Conservation (phyloP, 2,113 vertebrate genomes). For the Plestiodon gilberti region DNA sequence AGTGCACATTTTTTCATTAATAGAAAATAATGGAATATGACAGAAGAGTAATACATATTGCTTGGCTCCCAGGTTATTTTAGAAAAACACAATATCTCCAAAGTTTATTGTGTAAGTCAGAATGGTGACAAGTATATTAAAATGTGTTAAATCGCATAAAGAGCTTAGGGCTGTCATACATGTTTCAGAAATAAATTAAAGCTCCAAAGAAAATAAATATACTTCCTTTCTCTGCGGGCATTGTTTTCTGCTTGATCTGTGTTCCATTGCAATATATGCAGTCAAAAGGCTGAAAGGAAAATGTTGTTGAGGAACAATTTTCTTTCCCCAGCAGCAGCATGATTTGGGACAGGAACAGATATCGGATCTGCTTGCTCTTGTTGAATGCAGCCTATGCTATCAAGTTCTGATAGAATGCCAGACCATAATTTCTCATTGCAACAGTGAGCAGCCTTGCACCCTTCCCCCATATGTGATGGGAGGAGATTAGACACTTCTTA, state of each 20-base stretch:
- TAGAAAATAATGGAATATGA: slow-evolving; percentile 48
- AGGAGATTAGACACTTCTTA: background rate
- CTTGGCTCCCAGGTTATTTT: slow-evolving; percentile 55
- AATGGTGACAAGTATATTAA: slow-evolving; percentile 54
- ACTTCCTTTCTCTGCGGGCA: background rate
- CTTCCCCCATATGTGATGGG: background rate
- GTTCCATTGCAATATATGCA: background rate
- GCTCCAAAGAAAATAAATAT: slow-evolving; percentile 39
- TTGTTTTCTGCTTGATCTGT: background rate
- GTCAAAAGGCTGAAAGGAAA: slow-evolving; percentile 5
- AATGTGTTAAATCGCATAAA: slow-evolving; percentile 45
- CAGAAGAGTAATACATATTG: slow-evolving; percentile 27
- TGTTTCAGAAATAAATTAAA: slow-evolving; percentile 61
- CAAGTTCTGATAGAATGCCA: too few species aligned
- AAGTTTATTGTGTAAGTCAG: slow-evolving; percentile 37
- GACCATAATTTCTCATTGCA: background rate
- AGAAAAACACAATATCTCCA: slow-evolving; percentile 26
- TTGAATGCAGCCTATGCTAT: too few species aligned
- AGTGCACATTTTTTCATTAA: slow-evolving; percentile 48
- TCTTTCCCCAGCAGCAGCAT: background rate
- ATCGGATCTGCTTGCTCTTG: background rate
- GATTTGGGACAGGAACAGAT: background rate
- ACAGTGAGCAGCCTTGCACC: background rate
- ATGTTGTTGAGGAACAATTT: background rate
- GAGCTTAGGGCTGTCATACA: slow-evolving; percentile 45